Evolutionary conservation across 2,797 vertebrate species (phyloP), one percentile per base, ranked within the genome.

Genomic region (Enteromius fasciolatus): DNA sequence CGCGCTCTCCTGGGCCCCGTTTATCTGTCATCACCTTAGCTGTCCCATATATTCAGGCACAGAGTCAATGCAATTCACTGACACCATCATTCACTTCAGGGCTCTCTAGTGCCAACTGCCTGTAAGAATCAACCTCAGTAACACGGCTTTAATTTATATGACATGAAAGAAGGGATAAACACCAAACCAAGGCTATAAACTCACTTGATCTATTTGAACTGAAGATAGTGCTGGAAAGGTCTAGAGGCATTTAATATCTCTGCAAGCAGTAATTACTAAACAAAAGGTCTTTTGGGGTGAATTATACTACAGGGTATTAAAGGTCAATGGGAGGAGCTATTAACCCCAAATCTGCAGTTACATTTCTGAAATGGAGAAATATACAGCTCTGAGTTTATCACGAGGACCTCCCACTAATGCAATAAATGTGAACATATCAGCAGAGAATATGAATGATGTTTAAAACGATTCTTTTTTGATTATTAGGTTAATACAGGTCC

Each of bases 11-110:
- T 80, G 66, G 84, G 89, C 88, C 88, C 82, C 88, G 87, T 93
- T 94, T 93, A 94, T 94, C 92, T 90, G 88, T 89, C 91, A 88
- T 90, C 91, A 90, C 93, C 90, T 92, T 90, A 87, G 89, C 90
- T 92, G 91, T 92, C 93, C 91, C 90, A 88, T 93, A 94, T 92
- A 93, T 92, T 90, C 84, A 73, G 79, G 80, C 89, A 87, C 85
- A 85, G 83, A 89, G 91, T 89, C 88, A 81, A 86, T 84, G 87
- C 86, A 89, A 94, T 92, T 92, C 91, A 90, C 88, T 67, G 73
- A 83, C 46, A 76, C 90, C 89, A 93, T 94, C 91, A 91, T 87
- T 94, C 92, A 94, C 91, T 87, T 81, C 74, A 33, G 68, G 28
- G 80, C 88, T 87, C 28, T 81, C 36, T n/a, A 81, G 82, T 81